These are phyloP conservation scores for Phyllostomus discolor DNA, from an alignment of 2,113 vertebrate species.

Conservation along the genomic window DNA sequence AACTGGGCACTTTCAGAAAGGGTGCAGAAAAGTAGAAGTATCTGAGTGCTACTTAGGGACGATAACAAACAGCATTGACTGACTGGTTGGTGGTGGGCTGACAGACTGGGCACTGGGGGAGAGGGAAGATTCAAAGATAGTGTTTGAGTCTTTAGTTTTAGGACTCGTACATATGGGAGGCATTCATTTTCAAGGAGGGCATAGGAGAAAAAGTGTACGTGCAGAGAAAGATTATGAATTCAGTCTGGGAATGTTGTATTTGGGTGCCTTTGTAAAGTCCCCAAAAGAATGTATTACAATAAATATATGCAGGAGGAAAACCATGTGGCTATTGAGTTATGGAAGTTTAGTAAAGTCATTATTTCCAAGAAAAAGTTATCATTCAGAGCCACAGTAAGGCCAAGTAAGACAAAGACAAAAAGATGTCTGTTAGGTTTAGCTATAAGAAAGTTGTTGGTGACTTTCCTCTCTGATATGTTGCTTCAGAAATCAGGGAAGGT, in stretches of 20 bases:
- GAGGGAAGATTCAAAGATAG: neutral
- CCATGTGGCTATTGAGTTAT: neutral
- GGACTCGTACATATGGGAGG: neutral
- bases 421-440: neutral
- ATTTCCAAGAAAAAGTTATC: slow-evolving; percentile 3
- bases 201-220: neutral
- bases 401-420: neutral
- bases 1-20: neutral
- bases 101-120: neutral
- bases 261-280: neutral
- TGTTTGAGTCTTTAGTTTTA: neutral
- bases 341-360: neutral
- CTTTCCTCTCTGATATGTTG: neutral
- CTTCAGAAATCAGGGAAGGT: neutral
- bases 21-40: neutral
- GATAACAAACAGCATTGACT: neutral
- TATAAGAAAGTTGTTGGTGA: neutral
- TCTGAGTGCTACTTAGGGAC: neutral
- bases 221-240: neutral
- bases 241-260: neutral
- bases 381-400: neutral
- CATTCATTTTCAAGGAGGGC: neutral
- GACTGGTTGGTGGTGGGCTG: neutral
- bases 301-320: neutral
- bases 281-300: neutral